Base-by-base conservation (phyloP, 2,888 invertebrate genomes). In the Torymus texanus region DNA sequence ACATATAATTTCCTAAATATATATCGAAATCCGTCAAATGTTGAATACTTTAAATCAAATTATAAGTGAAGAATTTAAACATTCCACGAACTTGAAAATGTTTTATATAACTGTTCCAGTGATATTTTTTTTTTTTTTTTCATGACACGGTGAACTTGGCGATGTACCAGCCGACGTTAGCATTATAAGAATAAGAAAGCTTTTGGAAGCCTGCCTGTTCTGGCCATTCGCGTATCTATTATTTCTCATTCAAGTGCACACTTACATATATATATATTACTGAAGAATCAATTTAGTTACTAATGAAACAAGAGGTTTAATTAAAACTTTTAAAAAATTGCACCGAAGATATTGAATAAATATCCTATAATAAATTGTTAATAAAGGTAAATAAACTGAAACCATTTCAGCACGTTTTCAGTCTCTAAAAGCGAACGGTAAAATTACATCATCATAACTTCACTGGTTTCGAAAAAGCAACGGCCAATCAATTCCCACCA, bases 201-300 rank as follows among this genome's bases (percentile, higher is more conserved):
- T 56, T 41, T 56, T 74, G 73, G 73, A 74, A 63, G 24, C 18
- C 56, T 74, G 65, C 65, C 65, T 65, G n/a, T n/a, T 58, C 65
- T 10, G 50, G 56, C 16, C 73, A 41, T 41, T 29, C 14, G 51
- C 41, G 41, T 56, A 73, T 63, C 55, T 29, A 41, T 73, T 73
- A 63, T 18, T 63, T 56, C 55, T 41, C 55, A 63, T 12, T 55
- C 5, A 61, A 63, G 10, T 55, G 55, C 16, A 41, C 41, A 8
- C 41, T 41, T 41, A 41, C 41, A 63, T 73, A 55, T 63, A 55
- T 55, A 18, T 55, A 16, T 29, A 16, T 56, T 18, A 16, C 58
- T 56, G 41, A 55, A 41, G 12, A 50, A 50, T 70, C 16, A 50
- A 41, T 41, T 41, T 41, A 5, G 41, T 41, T 41, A 41, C 41